A percentile compares a stretch with the other conserved stretches of the same genome.
Conservation (phyloP, 2,113 vertebrate species). For the Sorex fumeus region DNA sequence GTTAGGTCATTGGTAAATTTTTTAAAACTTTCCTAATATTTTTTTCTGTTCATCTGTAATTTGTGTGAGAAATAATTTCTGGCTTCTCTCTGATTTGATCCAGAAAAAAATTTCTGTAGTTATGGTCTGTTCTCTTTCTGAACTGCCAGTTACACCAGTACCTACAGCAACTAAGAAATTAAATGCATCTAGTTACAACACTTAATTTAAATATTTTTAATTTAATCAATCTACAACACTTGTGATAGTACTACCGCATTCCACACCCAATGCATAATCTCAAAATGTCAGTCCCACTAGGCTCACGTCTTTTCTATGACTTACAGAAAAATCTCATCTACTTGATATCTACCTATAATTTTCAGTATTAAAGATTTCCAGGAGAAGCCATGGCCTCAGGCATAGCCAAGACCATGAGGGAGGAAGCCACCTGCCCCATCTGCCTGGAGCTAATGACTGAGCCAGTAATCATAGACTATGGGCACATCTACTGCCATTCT, state of each 20-base stretch:
- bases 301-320: neutral
- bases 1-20: too few relatives aligned
- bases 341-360: neutral
- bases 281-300: too few relatives aligned
- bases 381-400: conserved; percentile 51
- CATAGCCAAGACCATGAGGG: conserved; percentile 69
- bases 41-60: too few relatives aligned
- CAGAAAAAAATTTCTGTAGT: neutral
- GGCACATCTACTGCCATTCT: conserved; percentile 90
- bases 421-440: conserved; percentile 89
- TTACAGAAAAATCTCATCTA: neutral
- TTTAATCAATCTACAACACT: neutral
- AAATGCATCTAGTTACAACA: fast-evolving
- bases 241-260: neutral
- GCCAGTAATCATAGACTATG: conserved; percentile 90
- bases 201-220: neutral
- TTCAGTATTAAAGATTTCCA: neutral
- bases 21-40: too few relatives aligned
- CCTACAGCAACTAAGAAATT: neutral
- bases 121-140: neutral
- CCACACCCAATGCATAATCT: neutral
- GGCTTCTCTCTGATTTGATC: neutral
- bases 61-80: too few relatives aligned
- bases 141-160: neutral
- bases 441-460: conserved; percentile 88